Evolutionary conservation across 2,113 vertebrate species (phyloP), one percentile per base, ranked within the genome.

Genomic region (Malaclemys terrapin): DNA sequence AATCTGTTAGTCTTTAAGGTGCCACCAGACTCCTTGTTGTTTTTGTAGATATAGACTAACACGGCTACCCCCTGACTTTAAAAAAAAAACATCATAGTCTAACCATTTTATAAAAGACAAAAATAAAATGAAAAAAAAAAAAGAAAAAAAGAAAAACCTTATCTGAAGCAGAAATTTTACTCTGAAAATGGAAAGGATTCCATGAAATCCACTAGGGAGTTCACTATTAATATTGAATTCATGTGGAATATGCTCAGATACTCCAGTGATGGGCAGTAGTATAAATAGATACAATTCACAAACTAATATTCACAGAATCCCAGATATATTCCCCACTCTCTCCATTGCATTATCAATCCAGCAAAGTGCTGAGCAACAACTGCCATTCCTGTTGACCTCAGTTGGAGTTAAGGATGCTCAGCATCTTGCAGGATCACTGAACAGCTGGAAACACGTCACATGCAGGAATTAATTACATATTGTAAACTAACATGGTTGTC

Each of bases 401-500:
- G 49, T 0, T 0, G 27, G 20, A 78, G 45, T 13, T 25, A 45
- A 47, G 22, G 24, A 29, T 25, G 22, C 25, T 85, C 53, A 53
- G 13, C 38, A 42, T 19, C 84, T 83, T 72, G 75, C 31, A n/a
- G 76, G 24, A 54, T 57, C 38, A 45, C 52, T 84, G 82, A 89
- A 82, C 7, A 83, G 22, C 8, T 83, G 52, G 92, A 86, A 93
- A 85, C 12, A 11, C 2, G 69, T 47, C 4, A 82, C 25, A 56
- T 8, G 84, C 42, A 5, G 25, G 75, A 86, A 56, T 80, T 80
- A 89, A 93, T 88, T 91, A 80, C 31, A 29, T 83, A 85, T 83
- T 89, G 80, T 72, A 38, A 72, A 85, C 81, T 80, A 56, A 59
- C 12, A 35, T 2, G 2, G 20, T 42, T 84, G 78, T 83, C 88